A percentile compares a stretch with the other conserved stretches of the same genome.
phyloP scores from a whole-genome alignment of 2,797 vertebrate species.

The Todus mexicanus region DNA sequence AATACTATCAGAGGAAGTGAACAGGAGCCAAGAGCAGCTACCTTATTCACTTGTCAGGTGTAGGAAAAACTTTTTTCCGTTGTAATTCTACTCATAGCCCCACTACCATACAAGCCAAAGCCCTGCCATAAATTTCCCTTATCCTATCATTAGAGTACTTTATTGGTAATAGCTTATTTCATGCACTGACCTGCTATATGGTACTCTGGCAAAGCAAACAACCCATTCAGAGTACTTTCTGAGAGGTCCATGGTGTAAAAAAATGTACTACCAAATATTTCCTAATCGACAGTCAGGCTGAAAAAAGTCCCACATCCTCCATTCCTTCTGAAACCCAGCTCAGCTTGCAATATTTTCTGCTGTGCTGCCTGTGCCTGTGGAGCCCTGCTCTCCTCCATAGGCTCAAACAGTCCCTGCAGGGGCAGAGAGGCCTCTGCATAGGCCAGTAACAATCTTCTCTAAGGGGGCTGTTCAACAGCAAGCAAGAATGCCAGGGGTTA shows the following conservation, averaged over 20 bases:
- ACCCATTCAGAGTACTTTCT: background rate
- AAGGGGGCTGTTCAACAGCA: background rate
- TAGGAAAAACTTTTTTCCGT: background rate
- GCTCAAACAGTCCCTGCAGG: background rate
- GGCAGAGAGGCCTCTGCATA: background rate
- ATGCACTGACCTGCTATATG: background rate
- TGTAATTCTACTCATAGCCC: background rate
- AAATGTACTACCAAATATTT: background rate
- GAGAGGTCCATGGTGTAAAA: background rate
- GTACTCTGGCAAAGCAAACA: background rate
- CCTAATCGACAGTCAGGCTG: background rate
- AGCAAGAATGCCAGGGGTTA: background rate
- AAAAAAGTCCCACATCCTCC: background rate
- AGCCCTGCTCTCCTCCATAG: background rate
- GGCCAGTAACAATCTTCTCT: background rate
- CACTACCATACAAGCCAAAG: background rate
- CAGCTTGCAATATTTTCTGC: background rate
- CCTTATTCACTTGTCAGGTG: background rate
- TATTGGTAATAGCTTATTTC: slow-evolving; percentile 15
- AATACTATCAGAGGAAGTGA: background rate
- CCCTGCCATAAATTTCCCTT: background rate
- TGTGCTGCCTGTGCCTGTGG: fast-evolving
- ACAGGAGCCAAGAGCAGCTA: background rate
- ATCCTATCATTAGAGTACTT: background rate
- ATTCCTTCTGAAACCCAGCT: background rate